These are phyloP conservation scores for Regulus satrapa DNA, from an alignment of 2,113 vertebrate species.

Conservation along the genomic window DNA sequence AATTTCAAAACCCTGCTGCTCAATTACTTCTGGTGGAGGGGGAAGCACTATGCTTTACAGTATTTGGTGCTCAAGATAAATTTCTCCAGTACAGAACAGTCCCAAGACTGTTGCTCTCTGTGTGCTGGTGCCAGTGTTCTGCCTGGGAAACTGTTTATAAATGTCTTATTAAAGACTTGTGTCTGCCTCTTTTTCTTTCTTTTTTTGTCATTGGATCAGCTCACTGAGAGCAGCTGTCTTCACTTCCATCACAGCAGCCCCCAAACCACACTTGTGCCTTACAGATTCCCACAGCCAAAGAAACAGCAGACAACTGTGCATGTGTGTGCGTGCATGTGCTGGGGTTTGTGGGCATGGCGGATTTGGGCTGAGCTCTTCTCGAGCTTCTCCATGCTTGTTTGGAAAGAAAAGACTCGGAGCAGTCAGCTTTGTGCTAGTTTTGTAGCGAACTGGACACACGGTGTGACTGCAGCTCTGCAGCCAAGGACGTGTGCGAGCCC, in stretches of 20 bases:
- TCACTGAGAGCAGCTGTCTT: conserved; percentile 51
- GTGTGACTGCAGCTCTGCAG: not conserved
- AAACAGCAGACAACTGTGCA: not conserved
- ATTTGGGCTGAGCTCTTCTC: not conserved
- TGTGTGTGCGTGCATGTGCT: not conserved
- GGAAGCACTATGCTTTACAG: not conserved
- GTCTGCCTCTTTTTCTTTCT: conserved; percentile 43
- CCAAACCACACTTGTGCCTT: not conserved
- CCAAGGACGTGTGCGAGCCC: fast-evolving
- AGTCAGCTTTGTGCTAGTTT: not conserved
- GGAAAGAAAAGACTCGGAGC: not conserved
- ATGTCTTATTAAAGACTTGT: conserved; percentile 33
- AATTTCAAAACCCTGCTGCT: not conserved
- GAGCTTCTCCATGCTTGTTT: not conserved
- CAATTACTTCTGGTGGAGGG: not conserved
- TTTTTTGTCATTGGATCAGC: conserved; percentile 27
- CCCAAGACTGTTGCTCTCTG: not conserved
- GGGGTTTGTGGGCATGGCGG: not conserved
- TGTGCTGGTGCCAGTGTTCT: not conserved
- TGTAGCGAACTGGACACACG: not conserved
- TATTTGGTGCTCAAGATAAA: conserved; percentile 1
- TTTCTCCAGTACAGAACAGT: not conserved
- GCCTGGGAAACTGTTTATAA: conserved; percentile 43
- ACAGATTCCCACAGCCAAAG: not conserved
- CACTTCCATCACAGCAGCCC: not conserved